phyloP scores from a whole-genome alignment of 2,113 vertebrate species.

The Pogonocichla stellata region DNA sequence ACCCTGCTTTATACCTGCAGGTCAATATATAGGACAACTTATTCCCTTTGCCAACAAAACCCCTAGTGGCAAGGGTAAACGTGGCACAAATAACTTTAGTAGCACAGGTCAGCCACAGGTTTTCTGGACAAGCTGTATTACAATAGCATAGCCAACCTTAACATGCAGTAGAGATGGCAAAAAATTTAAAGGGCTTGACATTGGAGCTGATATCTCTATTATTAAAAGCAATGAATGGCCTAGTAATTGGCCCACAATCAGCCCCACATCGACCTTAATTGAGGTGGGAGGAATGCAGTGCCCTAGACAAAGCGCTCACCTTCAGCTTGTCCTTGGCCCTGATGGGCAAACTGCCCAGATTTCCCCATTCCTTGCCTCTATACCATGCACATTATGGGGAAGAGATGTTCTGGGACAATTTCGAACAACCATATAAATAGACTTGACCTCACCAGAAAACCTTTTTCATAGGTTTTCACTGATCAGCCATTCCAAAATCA shows the following conservation, averaged over 20 bases:
- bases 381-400: too few relatives aligned
- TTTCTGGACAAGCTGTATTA: too few relatives aligned
- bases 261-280: not conserved
- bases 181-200: not conserved
- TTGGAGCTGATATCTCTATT: not conserved
- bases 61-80: too few relatives aligned
- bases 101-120: too few relatives aligned
- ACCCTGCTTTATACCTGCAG: not conserved
- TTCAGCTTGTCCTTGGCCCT: not conserved
- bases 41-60: not conserved
- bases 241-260: not conserved
- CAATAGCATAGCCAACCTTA: not conserved
- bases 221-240: not conserved
- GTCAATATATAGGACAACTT: not conserved
- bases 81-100: too few relatives aligned
- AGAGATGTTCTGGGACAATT: too few relatives aligned
- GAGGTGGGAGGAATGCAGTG: not conserved
- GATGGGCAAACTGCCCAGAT: not conserved
- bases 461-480: too few relatives aligned
- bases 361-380: not conserved
- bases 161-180: not conserved
- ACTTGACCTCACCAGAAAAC: too few relatives aligned
- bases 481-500: too few relatives aligned
- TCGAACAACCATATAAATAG: too few relatives aligned
- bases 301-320: not conserved